Conservation (phyloP, 2,797 vertebrate species). For the Sus cebifrons region DNA sequence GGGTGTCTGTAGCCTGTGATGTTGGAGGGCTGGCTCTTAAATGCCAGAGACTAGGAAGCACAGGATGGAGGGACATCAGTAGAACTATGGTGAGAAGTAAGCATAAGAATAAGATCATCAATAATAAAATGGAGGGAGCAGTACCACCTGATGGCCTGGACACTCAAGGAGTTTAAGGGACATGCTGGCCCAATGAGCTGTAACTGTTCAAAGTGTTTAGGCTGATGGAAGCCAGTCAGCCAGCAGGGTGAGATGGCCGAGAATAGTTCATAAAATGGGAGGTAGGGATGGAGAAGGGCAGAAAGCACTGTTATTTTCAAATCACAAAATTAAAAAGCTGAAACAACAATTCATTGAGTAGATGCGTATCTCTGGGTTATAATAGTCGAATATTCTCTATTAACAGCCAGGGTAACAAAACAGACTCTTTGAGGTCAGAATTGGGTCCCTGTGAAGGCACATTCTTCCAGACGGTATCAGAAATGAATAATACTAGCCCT, state of each 20-base stretch:
- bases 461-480: neutral
- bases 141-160: slow-evolving; percentile 48
- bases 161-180: slow-evolving; percentile 59
- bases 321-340: slow-evolving; percentile 44
- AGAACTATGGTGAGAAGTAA: neutral
- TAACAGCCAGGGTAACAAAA: neutral
- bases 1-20: neutral
- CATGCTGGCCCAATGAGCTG: slow-evolving; percentile 55
- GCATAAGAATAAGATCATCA: slow-evolving; percentile 5
- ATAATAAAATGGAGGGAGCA: slow-evolving; percentile 2
- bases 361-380: neutral
- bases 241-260: neutral
- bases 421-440: neutral
- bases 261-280: neutral
- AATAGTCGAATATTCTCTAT: neutral
- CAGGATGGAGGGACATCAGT: neutral
- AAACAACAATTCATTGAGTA: neutral
- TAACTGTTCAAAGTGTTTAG: slow-evolving; percentile 59
- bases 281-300: neutral
- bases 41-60: too few relatives aligned
- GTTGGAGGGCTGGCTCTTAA: neutral
- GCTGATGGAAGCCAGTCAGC: slow-evolving; percentile 51
- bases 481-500: neutral
- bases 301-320: slow-evolving; percentile 40
- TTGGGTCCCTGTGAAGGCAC: neutral